phyloP scores from a whole-genome alignment of 2,888 invertebrate species.

The Lochmaea crataegi region DNA sequence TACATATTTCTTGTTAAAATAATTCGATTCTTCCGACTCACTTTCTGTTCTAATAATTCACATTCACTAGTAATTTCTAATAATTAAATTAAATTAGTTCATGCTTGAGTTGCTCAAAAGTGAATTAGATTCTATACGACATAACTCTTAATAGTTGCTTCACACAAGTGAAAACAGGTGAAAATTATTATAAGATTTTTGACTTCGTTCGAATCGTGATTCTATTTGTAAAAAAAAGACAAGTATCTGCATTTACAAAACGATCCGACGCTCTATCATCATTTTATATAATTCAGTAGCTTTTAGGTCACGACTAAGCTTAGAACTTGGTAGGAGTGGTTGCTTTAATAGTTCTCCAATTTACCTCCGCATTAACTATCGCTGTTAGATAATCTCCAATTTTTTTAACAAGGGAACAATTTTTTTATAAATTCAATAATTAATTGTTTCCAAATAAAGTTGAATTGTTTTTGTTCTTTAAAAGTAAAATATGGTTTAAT shows the following conservation, averaged over 20 bases:
- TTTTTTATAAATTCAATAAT: background rate
- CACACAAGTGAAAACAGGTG: conserved; percentile 46
- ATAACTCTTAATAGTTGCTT: conserved; percentile 45
- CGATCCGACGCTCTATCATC: conserved; percentile 40
- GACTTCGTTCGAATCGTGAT: conserved; percentile 41
- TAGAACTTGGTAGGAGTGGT: conserved; percentile 30
- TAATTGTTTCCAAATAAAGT: too few relatives aligned
- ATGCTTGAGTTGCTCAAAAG: conserved; percentile 52
- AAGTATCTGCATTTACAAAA: conserved; percentile 37
- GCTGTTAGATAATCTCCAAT: background rate
- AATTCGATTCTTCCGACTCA: conserved; percentile 51
- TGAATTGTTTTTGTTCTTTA: too few relatives aligned
- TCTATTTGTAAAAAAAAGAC: conserved; percentile 37
- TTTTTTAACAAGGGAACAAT: background rate
- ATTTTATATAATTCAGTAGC: conserved; percentile 42
- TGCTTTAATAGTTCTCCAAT: conserved; percentile 10
- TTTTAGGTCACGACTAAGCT: conserved; percentile 38
- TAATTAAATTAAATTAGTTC: conserved; percentile 53
- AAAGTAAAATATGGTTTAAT: too few relatives aligned
- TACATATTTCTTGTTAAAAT: conserved; percentile 45
- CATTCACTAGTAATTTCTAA: conserved; percentile 51
- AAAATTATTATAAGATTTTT: conserved; percentile 44
- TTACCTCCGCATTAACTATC: conserved; percentile 1
- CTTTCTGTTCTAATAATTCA: conserved; percentile 54
- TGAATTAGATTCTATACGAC: conserved; percentile 48